Evolutionary conservation across 2,797 vertebrate species (phyloP), one percentile per base, ranked within the genome.

Genomic region (Fratercula arctica): DNA sequence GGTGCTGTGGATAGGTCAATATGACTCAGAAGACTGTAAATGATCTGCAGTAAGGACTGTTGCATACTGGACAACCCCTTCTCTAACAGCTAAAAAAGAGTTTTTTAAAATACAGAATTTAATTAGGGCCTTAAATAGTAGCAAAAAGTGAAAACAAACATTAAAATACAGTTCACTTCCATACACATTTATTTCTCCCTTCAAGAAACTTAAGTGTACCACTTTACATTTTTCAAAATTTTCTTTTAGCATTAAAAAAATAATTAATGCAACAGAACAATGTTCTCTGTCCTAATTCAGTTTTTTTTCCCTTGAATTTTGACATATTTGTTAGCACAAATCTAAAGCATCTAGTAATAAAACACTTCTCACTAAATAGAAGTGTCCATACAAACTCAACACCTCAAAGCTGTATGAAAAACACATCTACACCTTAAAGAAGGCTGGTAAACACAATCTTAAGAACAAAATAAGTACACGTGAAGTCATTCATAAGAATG

Each of bases 1-100:
- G 99, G 99, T 56, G 99, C 99, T 64, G 99, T 97, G 21, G 99
- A 99, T 24, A 99, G 98, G 97, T 99, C 99, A 76, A 99, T 98
- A 68, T 99, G 99, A 98, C 99, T 99, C 97, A 99, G 95, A 77
- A 99, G 98, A 96, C 99, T 99, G 94, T 99, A 98, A 96, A 99
- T 99, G 54, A 99, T 99, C 97, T 99, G 99, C 70, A 99, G 97
- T 94, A 99, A 97, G 46, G 99, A 99, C 86, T 99, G 99, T 72
- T 99, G 99, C 99, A 99, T 99, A 97, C 99, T 98, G 96, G 99
- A 98, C 93, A 99, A 97, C 11, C 99, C 99, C 96, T 99, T 99
- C 94, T 99, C 99, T 91, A 99, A 97, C 50, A 99, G 95, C 99
- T 99, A 90, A 70, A 95, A 92, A 25, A 17, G 28, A 20, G 7